Conservation (phyloP, 2,113 vertebrate genomes). For the Neopipo cinnamomea region DNA sequence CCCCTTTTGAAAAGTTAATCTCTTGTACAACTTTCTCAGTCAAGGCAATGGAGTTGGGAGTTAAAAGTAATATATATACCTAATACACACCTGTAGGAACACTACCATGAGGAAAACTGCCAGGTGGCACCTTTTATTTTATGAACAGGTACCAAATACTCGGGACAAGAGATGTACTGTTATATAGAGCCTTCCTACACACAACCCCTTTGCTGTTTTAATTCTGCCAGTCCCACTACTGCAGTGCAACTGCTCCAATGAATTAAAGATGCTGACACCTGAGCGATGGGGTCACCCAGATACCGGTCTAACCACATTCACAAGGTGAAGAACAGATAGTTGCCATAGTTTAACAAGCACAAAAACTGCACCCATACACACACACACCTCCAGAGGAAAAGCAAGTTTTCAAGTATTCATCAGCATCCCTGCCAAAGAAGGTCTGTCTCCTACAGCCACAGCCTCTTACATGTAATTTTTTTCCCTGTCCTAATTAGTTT, state of each 20-base stretch:
- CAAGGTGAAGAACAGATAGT: fast-evolving
- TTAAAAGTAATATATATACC: neutral
- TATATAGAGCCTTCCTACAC: neutral
- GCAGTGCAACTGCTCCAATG: neutral
- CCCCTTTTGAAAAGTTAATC: neutral
- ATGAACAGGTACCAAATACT: neutral
- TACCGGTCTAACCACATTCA: neutral
- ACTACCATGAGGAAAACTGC: neutral
- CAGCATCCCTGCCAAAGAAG: neutral
- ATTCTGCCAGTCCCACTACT: neutral
- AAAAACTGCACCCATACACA: neutral
- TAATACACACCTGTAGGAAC: neutral
- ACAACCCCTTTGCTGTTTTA: neutral
- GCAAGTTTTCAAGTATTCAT: neutral
- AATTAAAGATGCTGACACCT: neutral
- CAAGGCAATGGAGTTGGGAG: neutral
- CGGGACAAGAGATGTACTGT: neutral
- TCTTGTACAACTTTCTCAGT: neutral
- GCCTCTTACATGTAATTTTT: neutral
- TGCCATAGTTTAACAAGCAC: neutral
- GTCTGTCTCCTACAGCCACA: neutral
- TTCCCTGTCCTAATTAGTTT: neutral
- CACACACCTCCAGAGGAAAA: neutral
- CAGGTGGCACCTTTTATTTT: neutral
- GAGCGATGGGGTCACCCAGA: neutral